Conservation (phyloP, 1,140 invertebrate species). For the Drosophila triauraria region DNA sequence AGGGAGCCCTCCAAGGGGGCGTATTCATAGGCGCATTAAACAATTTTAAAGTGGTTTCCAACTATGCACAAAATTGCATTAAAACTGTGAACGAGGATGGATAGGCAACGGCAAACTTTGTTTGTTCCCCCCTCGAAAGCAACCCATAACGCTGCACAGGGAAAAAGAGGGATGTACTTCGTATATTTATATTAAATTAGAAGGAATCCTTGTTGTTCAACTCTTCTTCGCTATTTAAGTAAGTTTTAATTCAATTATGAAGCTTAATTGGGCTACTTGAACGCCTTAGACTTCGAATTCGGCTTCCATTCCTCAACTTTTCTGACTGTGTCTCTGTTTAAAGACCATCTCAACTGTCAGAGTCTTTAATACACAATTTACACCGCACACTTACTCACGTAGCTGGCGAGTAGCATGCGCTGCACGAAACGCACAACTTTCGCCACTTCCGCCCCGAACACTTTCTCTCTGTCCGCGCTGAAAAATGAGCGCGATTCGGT, state of each 20-base stretch:
- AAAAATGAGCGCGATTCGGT: conserved; percentile 69
- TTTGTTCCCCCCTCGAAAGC: conserved; percentile 14
- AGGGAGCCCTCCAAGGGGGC: background rate
- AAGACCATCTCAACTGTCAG: conserved; percentile 30
- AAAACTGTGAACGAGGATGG: conserved; percentile 27
- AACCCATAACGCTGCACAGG: conserved; percentile 19
- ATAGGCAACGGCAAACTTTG: conserved; percentile 10
- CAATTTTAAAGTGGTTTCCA: conserved; percentile 59
- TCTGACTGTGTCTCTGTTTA: conserved; percentile 1
- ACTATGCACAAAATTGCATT: conserved; percentile 60
- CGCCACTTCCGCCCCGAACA: conserved; percentile 47
- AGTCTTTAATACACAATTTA: conserved; percentile 42
- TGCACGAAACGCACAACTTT: conserved; percentile 54
- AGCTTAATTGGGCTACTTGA: too few species aligned
- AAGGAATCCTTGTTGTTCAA: background rate
- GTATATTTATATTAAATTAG: background rate
- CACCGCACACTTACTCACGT: conserved; percentile 5
- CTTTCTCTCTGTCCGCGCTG: conserved; percentile 47
- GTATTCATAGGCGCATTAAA: conserved; percentile 43
- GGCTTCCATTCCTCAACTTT: too few species aligned
- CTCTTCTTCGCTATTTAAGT: too few species aligned
- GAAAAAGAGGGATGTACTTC: background rate
- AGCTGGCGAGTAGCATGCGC: conserved; percentile 29
- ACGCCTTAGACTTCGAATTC: too few species aligned
- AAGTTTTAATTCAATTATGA: too few species aligned